These are phyloP conservation scores for Bos taurus DNA, from an alignment of 2,113 vertebrate genomes.

Conservation along the genomic window ARS-UCD2.0 NC_037333.1:113404501-113405000, in stretches of 20 bases:
- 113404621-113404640: no score
- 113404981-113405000: neutral
- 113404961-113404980: neutral
- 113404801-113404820: neutral
- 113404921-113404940: neutral
- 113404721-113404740: fast-evolving
- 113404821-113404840: neutral
- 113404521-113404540: no score
- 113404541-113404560: no score
- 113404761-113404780: neutral
- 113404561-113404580: no score
- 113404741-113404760: fast-evolving
- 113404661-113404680: neutral
- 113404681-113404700: neutral
- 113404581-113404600: no score
- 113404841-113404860: neutral
- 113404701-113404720: neutral
- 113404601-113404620: no score
- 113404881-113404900: neutral
- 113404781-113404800: neutral
- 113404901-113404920: neutral
- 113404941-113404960: neutral
- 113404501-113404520: no score
- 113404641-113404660: neutral
- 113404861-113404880: neutral